Evolutionary conservation across 2,113 vertebrate species (phyloP).

Genomic region (Hymenochirus boettgeri): DNA sequence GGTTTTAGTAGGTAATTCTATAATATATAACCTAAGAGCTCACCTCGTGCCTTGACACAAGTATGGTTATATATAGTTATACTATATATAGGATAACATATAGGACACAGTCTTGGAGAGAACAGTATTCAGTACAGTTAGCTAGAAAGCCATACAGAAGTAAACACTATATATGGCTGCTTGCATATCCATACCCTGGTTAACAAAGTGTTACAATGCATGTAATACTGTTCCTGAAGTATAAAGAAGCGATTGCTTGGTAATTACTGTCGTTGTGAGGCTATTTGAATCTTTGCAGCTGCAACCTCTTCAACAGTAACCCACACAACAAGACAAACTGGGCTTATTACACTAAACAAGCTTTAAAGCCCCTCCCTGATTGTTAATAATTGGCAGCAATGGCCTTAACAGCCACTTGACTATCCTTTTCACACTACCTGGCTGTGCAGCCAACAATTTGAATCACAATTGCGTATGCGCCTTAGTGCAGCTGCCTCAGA

Average conservation of each 20-base stretch:
- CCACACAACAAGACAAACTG: constrained; percentile 86
- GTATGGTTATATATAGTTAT: too few relatives aligned
- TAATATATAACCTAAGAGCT: too few relatives aligned
- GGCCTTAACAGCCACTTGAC: constrained; percentile 96
- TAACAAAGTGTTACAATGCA: constrained; percentile 75
- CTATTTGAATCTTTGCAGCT: constrained; percentile 92
- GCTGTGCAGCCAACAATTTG: constrained; percentile 81
- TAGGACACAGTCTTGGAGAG: too few relatives aligned
- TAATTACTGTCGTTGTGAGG: constrained; percentile 91
- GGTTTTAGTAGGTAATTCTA: too few relatives aligned
- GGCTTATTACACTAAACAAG: constrained; percentile 88
- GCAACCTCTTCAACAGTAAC: constrained; percentile 96
- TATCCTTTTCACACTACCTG: constrained; percentile 90
- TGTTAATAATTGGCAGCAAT: constrained; percentile 93
- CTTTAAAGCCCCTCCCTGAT: constrained; percentile 86
- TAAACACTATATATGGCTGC: too few relatives aligned
- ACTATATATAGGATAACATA: too few relatives aligned
- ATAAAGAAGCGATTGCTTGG: constrained; percentile 80
- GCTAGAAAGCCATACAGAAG: too few relatives aligned
- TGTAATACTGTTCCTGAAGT: constrained; percentile 79
- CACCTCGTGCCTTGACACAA: too few relatives aligned
- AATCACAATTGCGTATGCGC: constrained; percentile 76
- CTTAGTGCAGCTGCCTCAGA: constrained; percentile 80
- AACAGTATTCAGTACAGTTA: too few relatives aligned
- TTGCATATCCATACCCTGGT: too few relatives aligned